A percentile compares a stretch with the other conserved stretches of the same genome.
phyloP scores from a whole-genome alignment of 2,888 invertebrate species.

The Archaeoteleia sp. region DNA sequence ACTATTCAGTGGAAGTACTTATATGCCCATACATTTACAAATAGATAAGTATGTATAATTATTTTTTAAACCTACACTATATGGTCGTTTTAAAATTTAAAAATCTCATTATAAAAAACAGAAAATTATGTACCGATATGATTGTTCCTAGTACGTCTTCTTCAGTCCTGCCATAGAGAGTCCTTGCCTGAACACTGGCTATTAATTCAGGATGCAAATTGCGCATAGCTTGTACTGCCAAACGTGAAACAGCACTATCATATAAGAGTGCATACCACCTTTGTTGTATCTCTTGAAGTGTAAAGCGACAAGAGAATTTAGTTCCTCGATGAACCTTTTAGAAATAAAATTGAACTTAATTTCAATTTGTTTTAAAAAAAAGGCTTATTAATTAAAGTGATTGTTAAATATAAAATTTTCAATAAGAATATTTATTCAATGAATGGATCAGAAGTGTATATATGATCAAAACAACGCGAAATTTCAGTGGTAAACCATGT shows the following conservation, averaged over 20 bases:
- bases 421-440: no score
- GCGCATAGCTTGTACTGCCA: constrained; percentile 94
- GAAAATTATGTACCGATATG: constrained; percentile 84
- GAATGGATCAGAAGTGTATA: constrained; percentile 35
- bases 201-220: constrained; percentile 95
- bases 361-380: background rate
- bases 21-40: background rate
- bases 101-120: no score
- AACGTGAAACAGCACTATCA: constrained; percentile 93
- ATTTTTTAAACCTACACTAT: background rate
- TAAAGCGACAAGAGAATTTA: constrained; percentile 97
- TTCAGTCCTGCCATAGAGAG: constrained; percentile 92
- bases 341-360: constrained; percentile 28
- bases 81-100: background rate
- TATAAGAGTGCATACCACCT: constrained; percentile 97
- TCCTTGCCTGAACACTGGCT: constrained; percentile 89
- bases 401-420: background rate
- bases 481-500: constrained; percentile 33
- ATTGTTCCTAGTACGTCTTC: constrained; percentile 90
- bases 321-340: constrained; percentile 90
- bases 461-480: constrained; percentile 35
- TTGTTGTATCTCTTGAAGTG: constrained; percentile 93
- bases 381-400: no score
- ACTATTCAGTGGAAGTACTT: no score
- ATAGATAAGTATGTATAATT: background rate